Evolutionary conservation across 2,797 vertebrate genomes (phyloP), one percentile per base, ranked within the genome.

Genomic region (Coendou prehensilis): DNA sequence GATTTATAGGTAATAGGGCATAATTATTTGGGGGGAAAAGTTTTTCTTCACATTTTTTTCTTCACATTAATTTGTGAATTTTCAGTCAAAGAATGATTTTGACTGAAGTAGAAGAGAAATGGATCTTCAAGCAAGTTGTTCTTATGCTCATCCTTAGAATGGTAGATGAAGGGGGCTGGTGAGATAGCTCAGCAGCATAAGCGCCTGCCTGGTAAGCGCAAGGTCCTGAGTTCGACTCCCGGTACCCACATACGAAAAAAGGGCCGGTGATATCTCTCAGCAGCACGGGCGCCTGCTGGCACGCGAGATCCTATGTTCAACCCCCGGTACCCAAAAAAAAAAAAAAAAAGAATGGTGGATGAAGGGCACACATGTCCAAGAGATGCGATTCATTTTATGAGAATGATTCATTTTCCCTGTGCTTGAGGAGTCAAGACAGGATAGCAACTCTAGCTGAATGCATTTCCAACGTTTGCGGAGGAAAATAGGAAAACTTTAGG

Each of bases 21-120:
- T 57, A 83, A 81, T 75, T 82, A 79, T 52, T 85, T 54, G 7
- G 4, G 20, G 41, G 2, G 9, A 45, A 93, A 81, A 23, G 2
- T 4, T n/a, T 78, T 93, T 94, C 41, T 47, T 84, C 33, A 89
- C 71, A 59, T 61, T 57, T 4, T n/a, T 78, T 93, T 94, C 41
- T 47, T 84, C 33, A 89, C 71, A 59, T 61, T 57, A 28, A 56
- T 87, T 78, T 61, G 2, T 10, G 45, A 93, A 64, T 73, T 81
- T 91, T 85, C 10, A 37, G 5, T 56, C 3, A 64, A 71, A 82
- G 45, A 81, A 11, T 14, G 13, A 78, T 94, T 84, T 82, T 30
- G 18, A 18, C 22, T 64, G 52, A 67, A 17, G 7, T 75, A 33
- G 30, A 69, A 63, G 5, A 1, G 37, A 18, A 73, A 26, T 71